Conservation (phyloP, 2,113 vertebrate genomes). For the Orcinus orca region DNA sequence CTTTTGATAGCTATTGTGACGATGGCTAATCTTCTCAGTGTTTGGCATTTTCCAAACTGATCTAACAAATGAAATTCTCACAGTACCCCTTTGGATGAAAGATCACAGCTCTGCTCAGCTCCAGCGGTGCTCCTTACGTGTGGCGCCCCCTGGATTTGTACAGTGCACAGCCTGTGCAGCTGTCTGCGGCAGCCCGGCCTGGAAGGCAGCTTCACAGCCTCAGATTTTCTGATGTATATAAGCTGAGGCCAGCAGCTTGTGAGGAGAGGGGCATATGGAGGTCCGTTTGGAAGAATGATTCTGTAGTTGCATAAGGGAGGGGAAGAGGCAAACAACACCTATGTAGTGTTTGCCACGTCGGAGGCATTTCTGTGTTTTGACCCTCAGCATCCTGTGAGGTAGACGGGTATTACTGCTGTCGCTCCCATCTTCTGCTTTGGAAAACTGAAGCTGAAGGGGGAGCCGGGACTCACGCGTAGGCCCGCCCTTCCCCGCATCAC, state of each 20-base stretch:
- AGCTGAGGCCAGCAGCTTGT: background rate
- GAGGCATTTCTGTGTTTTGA: background rate
- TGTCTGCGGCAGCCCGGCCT: background rate
- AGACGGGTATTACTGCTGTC: background rate
- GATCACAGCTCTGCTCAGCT: background rate
- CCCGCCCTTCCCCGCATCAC: accelerated
- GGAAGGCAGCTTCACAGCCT: background rate
- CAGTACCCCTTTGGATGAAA: background rate
- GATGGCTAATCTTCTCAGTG: background rate
- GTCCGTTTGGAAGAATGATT: background rate
- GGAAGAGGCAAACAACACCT: background rate
- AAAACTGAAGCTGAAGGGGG: background rate
- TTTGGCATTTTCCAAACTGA: background rate
- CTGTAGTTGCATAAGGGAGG: background rate
- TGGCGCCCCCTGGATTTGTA: background rate
- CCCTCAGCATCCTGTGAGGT: background rate
- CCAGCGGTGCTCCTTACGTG: background rate
- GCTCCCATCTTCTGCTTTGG: background rate
- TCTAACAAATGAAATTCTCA: background rate
- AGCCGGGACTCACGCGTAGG: accelerated
- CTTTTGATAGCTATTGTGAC: background rate
- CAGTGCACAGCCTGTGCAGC: background rate
- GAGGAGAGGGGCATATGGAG: background rate
- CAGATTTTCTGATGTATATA: background rate
- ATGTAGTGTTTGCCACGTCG: accelerated